Conservation (phyloP, 2,888 invertebrate species). For the Metellina segmentata region DNA sequence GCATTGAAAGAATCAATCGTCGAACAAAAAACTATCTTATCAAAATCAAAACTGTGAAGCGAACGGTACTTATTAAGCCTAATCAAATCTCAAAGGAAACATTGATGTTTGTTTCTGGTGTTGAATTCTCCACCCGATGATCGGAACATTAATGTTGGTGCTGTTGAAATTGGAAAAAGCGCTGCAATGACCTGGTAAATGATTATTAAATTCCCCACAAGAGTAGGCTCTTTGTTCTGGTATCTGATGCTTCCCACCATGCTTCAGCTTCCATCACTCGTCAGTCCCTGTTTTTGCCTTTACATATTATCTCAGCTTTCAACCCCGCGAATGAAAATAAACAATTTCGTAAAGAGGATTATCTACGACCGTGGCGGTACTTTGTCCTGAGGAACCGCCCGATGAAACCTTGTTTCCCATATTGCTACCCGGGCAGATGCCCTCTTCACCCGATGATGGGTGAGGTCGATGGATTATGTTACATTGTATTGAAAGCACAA, state of each 20-base stretch:
- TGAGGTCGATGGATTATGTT: too few relatives aligned
- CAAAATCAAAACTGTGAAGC: background rate
- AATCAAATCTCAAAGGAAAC: background rate
- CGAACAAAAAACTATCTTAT: background rate
- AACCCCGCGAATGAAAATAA: slow-evolving; percentile 67
- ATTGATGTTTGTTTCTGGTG: background rate
- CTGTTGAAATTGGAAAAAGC: background rate
- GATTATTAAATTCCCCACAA: background rate
- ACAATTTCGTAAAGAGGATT: slow-evolving; percentile 37
- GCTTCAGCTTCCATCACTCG: slow-evolving; percentile 19
- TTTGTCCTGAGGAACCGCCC: slow-evolving; percentile 21
- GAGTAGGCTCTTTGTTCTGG: slow-evolving; percentile 23
- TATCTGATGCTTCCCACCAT: slow-evolving; percentile 33
- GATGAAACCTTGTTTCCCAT: slow-evolving; percentile 37
- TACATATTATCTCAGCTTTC: slow-evolving; percentile 47
- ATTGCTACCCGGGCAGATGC: background rate
- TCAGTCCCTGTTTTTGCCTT: slow-evolving; percentile 34
- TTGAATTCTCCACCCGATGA: slow-evolving; percentile 1
- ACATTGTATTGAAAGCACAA: too few relatives aligned
- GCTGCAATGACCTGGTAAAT: background rate
- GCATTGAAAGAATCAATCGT: background rate
- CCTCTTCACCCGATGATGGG: background rate
- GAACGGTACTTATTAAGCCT: background rate
- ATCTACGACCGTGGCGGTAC: slow-evolving; percentile 43
- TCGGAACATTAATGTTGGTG: background rate